phyloP scores from a whole-genome alignment of 2,888 invertebrate genomes.

The Resseliella maxima region DNA sequence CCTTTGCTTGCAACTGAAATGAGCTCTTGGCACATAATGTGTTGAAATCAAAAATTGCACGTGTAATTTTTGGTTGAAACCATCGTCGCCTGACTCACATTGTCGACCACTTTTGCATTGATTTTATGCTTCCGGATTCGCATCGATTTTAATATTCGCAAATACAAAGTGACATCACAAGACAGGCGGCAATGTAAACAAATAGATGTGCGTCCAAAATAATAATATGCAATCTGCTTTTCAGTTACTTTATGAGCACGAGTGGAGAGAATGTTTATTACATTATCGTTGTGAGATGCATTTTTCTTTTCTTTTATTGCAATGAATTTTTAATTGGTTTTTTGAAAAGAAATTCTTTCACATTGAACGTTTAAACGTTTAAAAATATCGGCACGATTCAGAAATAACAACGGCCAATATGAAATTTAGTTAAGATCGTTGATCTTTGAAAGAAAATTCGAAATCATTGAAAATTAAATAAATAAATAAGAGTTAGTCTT shows the following conservation, averaged over 20 bases:
- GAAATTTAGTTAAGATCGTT: neutral
- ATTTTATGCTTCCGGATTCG: constrained; percentile 46
- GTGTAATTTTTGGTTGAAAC: neutral
- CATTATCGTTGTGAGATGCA: neutral
- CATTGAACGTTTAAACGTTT: neutral
- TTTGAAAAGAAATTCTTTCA: neutral
- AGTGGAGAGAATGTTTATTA: neutral
- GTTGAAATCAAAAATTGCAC: constrained; percentile 6
- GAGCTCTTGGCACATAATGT: neutral
- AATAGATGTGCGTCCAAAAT: neutral
- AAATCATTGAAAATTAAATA: too few species aligned
- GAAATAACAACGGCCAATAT: too few species aligned
- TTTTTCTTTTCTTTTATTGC: too few species aligned
- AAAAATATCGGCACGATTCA: too few species aligned
- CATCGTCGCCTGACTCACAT: neutral
- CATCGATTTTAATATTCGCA: constrained; percentile 40
- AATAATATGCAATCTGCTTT: neutral
- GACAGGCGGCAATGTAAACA: constrained; percentile 53
- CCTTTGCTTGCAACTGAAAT: neutral
- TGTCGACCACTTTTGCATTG: neutral
- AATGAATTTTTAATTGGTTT: neutral
- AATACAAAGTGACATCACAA: constrained; percentile 37
- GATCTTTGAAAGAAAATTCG: too few species aligned
- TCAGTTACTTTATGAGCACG: neutral
- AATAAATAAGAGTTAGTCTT: too few species aligned